A percentile compares a stretch with the other conserved stretches of the same genome.
Evolutionary conservation across 2,797 vertebrate genomes (phyloP).

Genomic region (Argya squamiceps): DNA sequence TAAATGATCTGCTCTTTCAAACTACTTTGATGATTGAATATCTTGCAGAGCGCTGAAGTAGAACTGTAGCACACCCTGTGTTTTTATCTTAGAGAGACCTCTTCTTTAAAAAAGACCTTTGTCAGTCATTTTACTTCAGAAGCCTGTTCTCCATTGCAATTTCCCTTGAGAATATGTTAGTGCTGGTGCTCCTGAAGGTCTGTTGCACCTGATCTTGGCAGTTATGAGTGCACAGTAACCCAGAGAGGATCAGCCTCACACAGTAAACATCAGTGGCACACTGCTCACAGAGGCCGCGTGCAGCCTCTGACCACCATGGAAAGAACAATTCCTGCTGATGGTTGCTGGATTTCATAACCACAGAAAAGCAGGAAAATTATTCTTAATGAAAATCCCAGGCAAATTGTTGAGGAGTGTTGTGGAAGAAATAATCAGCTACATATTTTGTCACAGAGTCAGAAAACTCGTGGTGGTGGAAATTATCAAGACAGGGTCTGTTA

Average conservation of each 20-base stretch:
- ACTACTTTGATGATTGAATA: not conserved
- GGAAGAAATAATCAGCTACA: not conserved
- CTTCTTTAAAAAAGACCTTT: not conserved
- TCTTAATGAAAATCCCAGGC: not conserved
- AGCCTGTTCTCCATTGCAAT: not conserved
- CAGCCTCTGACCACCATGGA: not conserved
- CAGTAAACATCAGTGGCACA: not conserved
- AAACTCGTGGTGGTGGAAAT: slow-evolving; percentile 84
- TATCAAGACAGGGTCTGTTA: slow-evolving; percentile 79
- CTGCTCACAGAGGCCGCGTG: not conserved
- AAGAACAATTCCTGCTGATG: not conserved
- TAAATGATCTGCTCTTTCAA: not conserved
- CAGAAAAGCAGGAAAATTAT: not conserved
- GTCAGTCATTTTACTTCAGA: not conserved
- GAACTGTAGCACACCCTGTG: not conserved
- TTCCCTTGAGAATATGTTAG: not conserved
- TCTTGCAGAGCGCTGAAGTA: not conserved
- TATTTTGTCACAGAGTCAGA: slow-evolving; percentile 87
- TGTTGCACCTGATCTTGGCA: not conserved
- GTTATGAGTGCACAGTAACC: not conserved
- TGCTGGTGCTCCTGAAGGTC: not conserved
- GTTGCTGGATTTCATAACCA: not conserved
- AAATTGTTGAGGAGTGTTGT: not conserved
- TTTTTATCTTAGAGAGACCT: not conserved
- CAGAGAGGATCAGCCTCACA: not conserved